Percentiles rank a stretch among this genome's conserved stretches.
Evolutionary conservation across 2,113 vertebrate species (phyloP).

Genomic region (Nicator chloris): DNA sequence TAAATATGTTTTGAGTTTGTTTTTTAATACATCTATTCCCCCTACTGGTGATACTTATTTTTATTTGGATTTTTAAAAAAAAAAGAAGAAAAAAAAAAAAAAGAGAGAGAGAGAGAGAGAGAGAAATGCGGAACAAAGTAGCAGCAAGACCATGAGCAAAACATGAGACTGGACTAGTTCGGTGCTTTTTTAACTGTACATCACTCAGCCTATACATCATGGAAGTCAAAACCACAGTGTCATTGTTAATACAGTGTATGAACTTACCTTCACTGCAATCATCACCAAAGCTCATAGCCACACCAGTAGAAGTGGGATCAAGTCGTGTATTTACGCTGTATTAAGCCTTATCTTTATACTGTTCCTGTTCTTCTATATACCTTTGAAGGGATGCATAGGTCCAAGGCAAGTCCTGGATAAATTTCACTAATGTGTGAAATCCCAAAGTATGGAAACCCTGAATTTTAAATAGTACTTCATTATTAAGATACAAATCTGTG

Average conservation of each 20-base stretch:
- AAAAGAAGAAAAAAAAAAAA: not conserved
- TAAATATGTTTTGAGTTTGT: slow-evolving; percentile 67
- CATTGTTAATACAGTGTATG: not conserved
- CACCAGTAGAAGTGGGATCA: not conserved
- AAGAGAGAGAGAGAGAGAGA: not conserved
- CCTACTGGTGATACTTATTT: slow-evolving; percentile 81
- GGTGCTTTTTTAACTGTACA: not conserved
- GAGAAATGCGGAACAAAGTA: not conserved
- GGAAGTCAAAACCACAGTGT: not conserved
- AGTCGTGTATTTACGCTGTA: not conserved
- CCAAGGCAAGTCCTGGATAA: not conserved
- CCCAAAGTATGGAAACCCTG: not conserved
- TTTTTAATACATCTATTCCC: slow-evolving; percentile 80
- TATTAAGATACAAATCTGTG: not conserved
- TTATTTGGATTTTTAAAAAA: slow-evolving; percentile 59
- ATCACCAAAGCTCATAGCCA: not conserved
- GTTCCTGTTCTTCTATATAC: not conserved
- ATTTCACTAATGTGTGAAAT: not conserved
- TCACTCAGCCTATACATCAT: fast-evolving
- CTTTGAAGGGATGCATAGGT: not conserved
- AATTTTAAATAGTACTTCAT: not conserved
- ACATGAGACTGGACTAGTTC: not conserved
- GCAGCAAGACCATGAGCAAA: slow-evolving; percentile 22
- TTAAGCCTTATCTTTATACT: not conserved
- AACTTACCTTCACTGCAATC: not conserved